These are phyloP conservation scores for Callosobruchus maculatus DNA, from an alignment of 2,888 invertebrate genomes.

Conservation along the genomic window DNA sequence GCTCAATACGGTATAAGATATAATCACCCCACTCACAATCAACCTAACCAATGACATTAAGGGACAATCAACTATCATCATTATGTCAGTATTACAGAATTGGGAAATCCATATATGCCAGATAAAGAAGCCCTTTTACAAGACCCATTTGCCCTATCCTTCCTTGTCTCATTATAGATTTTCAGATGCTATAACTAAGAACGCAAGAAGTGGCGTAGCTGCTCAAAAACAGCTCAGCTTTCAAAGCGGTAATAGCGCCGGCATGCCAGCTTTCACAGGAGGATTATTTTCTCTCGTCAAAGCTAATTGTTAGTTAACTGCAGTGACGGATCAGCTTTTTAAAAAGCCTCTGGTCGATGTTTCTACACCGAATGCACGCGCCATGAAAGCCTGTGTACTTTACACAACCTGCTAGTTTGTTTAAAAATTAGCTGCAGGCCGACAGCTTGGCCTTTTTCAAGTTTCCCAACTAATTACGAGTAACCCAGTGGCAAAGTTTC, in stretches of 20 bases:
- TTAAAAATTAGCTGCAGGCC: neutral
- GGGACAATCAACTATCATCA: too few species aligned
- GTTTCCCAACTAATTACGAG: neutral
- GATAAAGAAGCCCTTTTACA: too few species aligned
- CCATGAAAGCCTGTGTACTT: neutral
- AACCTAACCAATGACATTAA: too few species aligned
- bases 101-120: too few species aligned
- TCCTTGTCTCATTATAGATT: too few species aligned
- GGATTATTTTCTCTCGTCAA: neutral
- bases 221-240: neutral
- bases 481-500: neutral
- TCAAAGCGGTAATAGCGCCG: neutral
- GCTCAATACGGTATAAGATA: too few species aligned
- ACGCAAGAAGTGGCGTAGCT: neutral
- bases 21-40: too few species aligned
- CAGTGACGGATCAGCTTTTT: neutral
- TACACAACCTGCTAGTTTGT: neutral
- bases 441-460: neutral
- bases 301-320: neutral
- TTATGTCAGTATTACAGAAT: too few species aligned
- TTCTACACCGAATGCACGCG: neutral
- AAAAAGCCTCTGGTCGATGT: neutral
- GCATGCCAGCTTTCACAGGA: neutral
- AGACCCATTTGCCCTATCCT: too few species aligned
- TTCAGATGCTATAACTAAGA: too few species aligned